Evolutionary conservation across 2,113 vertebrate species (phyloP).

Genomic region (Gallinago undulata): DNA sequence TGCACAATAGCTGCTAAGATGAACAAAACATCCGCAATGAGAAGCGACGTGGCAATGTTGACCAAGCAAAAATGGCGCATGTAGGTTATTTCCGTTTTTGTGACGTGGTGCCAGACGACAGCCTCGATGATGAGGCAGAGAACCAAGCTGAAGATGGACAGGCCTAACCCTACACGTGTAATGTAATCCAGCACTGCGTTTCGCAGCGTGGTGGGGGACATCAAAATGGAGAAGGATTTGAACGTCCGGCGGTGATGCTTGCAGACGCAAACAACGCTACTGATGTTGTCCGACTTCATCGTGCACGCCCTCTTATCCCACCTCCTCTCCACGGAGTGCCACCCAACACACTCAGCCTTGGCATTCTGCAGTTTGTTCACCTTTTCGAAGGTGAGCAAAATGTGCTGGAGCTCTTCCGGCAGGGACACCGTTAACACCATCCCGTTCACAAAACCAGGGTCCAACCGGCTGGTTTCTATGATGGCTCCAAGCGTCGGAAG

Average conservation of each 20-base stretch:
- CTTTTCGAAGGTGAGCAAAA: conserved; percentile 76
- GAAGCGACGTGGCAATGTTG: conserved; percentile 82
- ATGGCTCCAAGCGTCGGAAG: conserved; percentile 74
- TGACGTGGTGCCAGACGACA: conserved; percentile 78
- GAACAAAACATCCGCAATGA: conserved; percentile 84
- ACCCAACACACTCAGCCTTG: conserved; percentile 78
- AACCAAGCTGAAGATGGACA: conserved; percentile 82
- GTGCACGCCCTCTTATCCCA: conserved; percentile 77
- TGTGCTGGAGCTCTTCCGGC: conserved; percentile 2
- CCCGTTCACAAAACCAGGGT: conserved; percentile 56
- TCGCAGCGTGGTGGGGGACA: conserved; percentile 65
- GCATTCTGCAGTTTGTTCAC: conserved; percentile 41
- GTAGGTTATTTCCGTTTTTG: conserved; percentile 79
- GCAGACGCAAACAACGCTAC: conserved; percentile 74
- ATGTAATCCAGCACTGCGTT: conserved; percentile 54
- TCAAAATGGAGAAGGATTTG: conserved; percentile 85
- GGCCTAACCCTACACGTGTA: conserved; percentile 78
- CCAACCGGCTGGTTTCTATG: conserved; percentile 62
- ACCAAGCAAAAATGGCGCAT: conserved; percentile 85
- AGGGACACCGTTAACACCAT: conserved; percentile 75
- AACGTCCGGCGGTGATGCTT: conserved; percentile 44
- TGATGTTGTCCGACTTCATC: neutral
- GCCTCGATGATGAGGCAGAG: conserved; percentile 82
- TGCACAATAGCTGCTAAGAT: conserved; percentile 66
- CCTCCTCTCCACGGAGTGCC: conserved; percentile 74